A percentile compares a stretch with the other conserved stretches of the same genome.
phyloP scores from a whole-genome alignment of 2,113 vertebrate genomes.

The Plestiodon gilberti region DNA sequence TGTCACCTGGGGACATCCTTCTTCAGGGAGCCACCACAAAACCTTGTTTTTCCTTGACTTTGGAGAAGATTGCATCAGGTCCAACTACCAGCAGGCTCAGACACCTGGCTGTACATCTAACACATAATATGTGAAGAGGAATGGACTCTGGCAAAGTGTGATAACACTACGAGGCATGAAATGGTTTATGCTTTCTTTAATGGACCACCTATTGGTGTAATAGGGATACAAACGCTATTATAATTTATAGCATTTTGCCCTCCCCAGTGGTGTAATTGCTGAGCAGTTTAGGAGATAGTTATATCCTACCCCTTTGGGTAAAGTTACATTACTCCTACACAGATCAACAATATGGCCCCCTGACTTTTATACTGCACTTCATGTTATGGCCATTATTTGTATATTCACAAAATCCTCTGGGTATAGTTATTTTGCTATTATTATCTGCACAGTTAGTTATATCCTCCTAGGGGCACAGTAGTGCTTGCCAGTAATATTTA shows the following conservation, averaged over 20 bases:
- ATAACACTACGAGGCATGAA: not conserved
- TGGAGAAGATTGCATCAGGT: too few relatives aligned
- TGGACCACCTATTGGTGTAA: not conserved
- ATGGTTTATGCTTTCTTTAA: not conserved
- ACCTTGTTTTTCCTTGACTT: too few relatives aligned
- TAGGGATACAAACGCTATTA: not conserved
- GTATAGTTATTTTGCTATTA: constrained; percentile 47
- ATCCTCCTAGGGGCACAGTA: constrained; percentile 52
- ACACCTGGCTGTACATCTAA: not conserved
- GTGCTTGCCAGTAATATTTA: constrained; percentile 29
- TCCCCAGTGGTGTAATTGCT: not conserved
- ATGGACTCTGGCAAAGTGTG: not conserved
- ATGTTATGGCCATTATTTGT: constrained; percentile 49
- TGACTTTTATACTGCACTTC: constrained; percentile 47
- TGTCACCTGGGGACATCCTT: too few relatives aligned
- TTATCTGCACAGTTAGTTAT: constrained; percentile 54
- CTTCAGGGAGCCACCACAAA: too few relatives aligned
- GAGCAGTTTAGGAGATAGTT: constrained; percentile 10
- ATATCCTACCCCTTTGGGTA: constrained; percentile 15
- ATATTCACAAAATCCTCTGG: constrained; percentile 52
- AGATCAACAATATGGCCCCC: constrained; percentile 33
- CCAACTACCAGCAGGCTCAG: too few relatives aligned
- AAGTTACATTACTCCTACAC: constrained; percentile 25
- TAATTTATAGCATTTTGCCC: rapidly evolving
- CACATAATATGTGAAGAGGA: not conserved